Evolutionary conservation across 2,888 invertebrate species (phyloP).

Genomic region (Empis stercorea): DNA sequence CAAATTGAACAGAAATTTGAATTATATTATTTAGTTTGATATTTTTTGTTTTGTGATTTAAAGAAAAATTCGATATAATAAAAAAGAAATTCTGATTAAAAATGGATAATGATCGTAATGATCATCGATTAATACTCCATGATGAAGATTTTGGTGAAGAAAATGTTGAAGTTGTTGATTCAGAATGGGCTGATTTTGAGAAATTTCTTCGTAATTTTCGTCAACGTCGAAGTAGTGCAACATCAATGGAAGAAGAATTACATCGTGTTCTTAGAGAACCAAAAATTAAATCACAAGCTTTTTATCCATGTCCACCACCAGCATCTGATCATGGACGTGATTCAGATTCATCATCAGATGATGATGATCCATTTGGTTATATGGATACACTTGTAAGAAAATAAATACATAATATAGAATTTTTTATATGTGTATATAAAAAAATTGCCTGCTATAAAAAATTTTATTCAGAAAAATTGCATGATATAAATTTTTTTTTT

Average conservation of each 20-base stretch:
- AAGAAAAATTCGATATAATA: neutral
- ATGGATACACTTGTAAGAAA: constrained; percentile 33
- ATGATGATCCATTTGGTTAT: constrained; percentile 34
- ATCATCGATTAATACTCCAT: constrained; percentile 27
- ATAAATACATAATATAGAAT: neutral
- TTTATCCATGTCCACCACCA: constrained; percentile 35
- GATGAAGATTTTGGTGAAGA: constrained; percentile 36
- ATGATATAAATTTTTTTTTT: too few species aligned
- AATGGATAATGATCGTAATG: constrained; percentile 11
- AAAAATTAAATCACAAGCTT: constrained; percentile 31
- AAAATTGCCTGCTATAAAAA: constrained; percentile 1
- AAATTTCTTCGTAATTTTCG: constrained; percentile 31
- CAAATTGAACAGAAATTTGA: too few species aligned
- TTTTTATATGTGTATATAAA: constrained; percentile 2
- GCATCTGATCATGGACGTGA: constrained; percentile 26
- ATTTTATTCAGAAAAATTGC: too few species aligned
- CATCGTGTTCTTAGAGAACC: constrained; percentile 25
- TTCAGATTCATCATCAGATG: constrained; percentile 29
- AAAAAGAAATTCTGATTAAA: neutral
- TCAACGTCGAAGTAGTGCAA: constrained; percentile 28
- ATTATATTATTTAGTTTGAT: too few species aligned
- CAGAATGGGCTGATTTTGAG: constrained; percentile 36
- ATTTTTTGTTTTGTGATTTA: too few species aligned
- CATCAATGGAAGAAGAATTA: constrained; percentile 31
- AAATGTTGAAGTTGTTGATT: constrained; percentile 33